Base-by-base conservation (phyloP, 2,888 invertebrate species). In the Dicranocentrus wangi region DNA sequence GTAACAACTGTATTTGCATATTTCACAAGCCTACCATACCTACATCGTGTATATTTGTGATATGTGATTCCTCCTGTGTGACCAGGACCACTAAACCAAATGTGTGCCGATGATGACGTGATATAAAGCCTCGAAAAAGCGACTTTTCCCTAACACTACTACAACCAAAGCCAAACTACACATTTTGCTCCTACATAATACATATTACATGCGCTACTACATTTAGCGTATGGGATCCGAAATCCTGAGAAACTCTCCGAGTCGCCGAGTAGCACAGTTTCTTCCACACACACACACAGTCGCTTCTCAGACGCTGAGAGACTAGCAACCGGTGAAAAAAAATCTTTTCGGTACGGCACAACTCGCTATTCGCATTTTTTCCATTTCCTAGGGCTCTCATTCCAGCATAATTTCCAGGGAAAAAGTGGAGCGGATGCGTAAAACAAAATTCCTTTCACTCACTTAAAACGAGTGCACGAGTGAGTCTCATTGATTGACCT, bases 401-500 rank as follows among this genome's bases (percentile, higher is more conserved):
- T 23, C 19, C 21, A 58, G 58, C 10, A n/a, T 13, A 10, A 51
- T 17, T 51, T 51, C 51, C 58, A 8, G 5, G 21, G 1, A 53
- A 69, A 10, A n/a, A n/a, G 1, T 28, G n/a, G n/a, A 13, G 51
- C 39, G 39, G n/a, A n/a, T n/a, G n/a, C n/a, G n/a, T n/a, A n/a
- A n/a, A n/a, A n/a, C n/a, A n/a, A n/a, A n/a, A n/a, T n/a, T 39
- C 39, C 39, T 39, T 39, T 13, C 39, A 8, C 61, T 61, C 13
- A 1, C 28, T 17, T 2, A 55, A 10, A 55, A 55, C 19, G 15
- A 39, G 28, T 13, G 19, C 10, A 39, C 32, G 17, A 8, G 32
- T 10, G 21, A 15, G 19, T 66, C 75, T 66, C 53, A 75, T 75
- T 66, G 75, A 75, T 65, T 75, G 75, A 66, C 75, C 75, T 75